A percentile compares a stretch with the other conserved stretches of the same genome.
phyloP scores from a whole-genome alignment of 1,140 invertebrate species.

The Asobara japonica region DNA sequence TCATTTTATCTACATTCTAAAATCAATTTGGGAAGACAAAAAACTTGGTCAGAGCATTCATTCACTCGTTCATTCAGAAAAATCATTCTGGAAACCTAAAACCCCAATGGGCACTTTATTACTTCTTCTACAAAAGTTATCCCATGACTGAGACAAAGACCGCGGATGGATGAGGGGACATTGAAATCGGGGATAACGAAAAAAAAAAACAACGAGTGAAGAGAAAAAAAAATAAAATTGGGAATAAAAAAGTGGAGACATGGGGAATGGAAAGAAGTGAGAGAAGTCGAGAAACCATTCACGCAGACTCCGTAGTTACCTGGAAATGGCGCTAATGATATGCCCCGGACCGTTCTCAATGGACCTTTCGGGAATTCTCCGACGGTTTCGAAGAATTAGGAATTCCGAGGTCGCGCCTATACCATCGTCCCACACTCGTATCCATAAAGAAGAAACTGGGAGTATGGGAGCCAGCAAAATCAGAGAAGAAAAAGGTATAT shows the following conservation, averaged over 20 bases:
- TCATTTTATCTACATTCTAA: background rate
- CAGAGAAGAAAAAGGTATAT: background rate
- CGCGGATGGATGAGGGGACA: background rate
- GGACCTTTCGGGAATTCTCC: slow-evolving; percentile 66
- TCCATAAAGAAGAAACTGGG: background rate
- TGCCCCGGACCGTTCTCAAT: slow-evolving; percentile 58
- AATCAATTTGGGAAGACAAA: background rate
- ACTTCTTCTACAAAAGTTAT: slow-evolving; percentile 16
- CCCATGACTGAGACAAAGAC: background rate
- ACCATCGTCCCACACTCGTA: slow-evolving; percentile 13
- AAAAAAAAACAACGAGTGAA: background rate
- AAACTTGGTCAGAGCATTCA: background rate
- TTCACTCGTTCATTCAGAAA: slow-evolving; percentile 15
- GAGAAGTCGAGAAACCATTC: slow-evolving; percentile 26
- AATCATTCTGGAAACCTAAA: slow-evolving; percentile 5
- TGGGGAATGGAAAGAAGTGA: slow-evolving; percentile 3
- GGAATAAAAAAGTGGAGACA: background rate
- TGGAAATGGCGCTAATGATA: slow-evolving; percentile 66
- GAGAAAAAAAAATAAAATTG: background rate
- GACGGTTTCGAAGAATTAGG: slow-evolving; percentile 67
- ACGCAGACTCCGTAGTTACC: slow-evolving; percentile 50
- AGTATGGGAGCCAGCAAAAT: background rate
- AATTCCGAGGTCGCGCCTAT: slow-evolving; percentile 58
- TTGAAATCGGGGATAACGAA: slow-evolving; percentile 8
- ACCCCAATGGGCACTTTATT: slow-evolving; percentile 1